A percentile compares a stretch with the other conserved stretches of the same genome.
Evolutionary conservation across 2,797 vertebrate species (phyloP).

Genomic region (Triplophysa yarkandensis): DNA sequence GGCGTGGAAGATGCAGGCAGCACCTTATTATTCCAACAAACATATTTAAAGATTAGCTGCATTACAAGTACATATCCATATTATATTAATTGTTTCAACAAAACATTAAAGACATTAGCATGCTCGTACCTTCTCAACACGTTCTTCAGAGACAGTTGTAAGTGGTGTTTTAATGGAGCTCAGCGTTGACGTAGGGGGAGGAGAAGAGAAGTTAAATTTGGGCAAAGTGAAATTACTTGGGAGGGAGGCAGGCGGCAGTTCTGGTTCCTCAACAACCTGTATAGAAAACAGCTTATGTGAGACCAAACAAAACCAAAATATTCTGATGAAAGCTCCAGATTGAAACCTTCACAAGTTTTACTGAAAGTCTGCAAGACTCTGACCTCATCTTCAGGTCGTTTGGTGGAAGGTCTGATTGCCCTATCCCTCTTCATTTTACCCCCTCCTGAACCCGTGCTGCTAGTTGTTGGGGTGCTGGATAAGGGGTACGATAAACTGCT

Average conservation of each 20-base stretch:
- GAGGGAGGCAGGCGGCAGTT: slow-evolving; percentile 85
- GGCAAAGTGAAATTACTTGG: slow-evolving; percentile 83
- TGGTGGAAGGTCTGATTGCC: slow-evolving; percentile 74
- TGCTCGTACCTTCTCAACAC: slow-evolving; percentile 61
- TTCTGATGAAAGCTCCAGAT: background rate
- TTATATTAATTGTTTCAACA: no score
- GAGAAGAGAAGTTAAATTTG: slow-evolving; percentile 83
- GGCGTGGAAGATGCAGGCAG: slow-evolving; percentile 68
- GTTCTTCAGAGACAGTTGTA: slow-evolving; percentile 60
- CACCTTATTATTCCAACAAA: slow-evolving; percentile 71
- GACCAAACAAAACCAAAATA: background rate
- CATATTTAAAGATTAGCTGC: background rate
- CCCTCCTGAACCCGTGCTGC: slow-evolving; percentile 77
- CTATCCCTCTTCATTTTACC: slow-evolving; percentile 93
- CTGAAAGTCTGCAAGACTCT: background rate
- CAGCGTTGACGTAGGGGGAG: slow-evolving; percentile 67
- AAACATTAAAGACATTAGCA: background rate
- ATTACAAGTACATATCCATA: no score
- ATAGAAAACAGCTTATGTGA: background rate
- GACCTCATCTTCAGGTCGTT: slow-evolving; percentile 78
- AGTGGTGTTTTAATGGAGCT: slow-evolving; percentile 49
- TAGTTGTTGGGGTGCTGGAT: slow-evolving; percentile 82
- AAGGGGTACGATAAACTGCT: slow-evolving; percentile 77
- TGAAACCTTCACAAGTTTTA: background rate
- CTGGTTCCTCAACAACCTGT: slow-evolving; percentile 78